Percentiles rank a stretch among this genome's conserved stretches.
These are phyloP conservation scores for Keiferia lycopersicella DNA, from an alignment of 2,888 invertebrate genomes.

Conservation along the genomic window DNA sequence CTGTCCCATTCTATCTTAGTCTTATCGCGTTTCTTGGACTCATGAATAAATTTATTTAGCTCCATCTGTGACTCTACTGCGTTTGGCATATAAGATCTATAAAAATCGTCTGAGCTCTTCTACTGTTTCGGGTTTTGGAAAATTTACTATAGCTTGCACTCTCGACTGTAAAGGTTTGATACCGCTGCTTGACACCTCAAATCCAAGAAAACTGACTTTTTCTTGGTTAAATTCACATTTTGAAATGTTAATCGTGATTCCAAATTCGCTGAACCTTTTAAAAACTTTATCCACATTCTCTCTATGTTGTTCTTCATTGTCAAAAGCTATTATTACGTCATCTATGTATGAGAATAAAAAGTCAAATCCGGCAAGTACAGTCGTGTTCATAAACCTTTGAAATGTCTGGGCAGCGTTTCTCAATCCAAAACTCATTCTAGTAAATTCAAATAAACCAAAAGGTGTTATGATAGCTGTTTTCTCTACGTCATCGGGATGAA, in stretches of 20 bases:
- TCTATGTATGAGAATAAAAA: slow-evolving; percentile 43
- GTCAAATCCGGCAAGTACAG: slow-evolving; percentile 34
- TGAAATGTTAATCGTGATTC: slow-evolving; percentile 28
- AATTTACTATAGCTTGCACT: slow-evolving; percentile 27
- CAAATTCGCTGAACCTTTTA: slow-evolving; percentile 23
- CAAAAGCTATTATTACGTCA: slow-evolving; percentile 42
- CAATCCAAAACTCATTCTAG: slow-evolving; percentile 45
- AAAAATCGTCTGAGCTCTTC: slow-evolving; percentile 28
- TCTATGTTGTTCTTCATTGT: slow-evolving; percentile 26
- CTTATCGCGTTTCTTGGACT: slow-evolving; percentile 29
- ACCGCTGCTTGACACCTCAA: slow-evolving; percentile 32
- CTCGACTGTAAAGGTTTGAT: slow-evolving; percentile 32
- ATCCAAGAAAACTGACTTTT: slow-evolving; percentile 33
- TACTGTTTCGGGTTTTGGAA: slow-evolving; percentile 26
- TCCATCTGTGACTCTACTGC: slow-evolving; percentile 6
- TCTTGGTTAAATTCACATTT: slow-evolving; percentile 33
- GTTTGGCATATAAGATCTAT: slow-evolving; percentile 17
- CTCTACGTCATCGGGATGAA: slow-evolving; percentile 42
- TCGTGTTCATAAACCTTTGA: slow-evolving; percentile 41
- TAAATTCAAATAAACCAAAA: slow-evolving; percentile 35
- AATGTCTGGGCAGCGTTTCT: slow-evolving; percentile 44
- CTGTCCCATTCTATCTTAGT: slow-evolving; percentile 34
- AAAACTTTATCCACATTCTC: slow-evolving; percentile 32
- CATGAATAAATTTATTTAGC: slow-evolving; percentile 16
- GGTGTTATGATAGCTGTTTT: slow-evolving; percentile 49